Evolutionary conservation across 2,797 vertebrate species (phyloP).

Genomic region (Melopsittacus undulatus): DNA sequence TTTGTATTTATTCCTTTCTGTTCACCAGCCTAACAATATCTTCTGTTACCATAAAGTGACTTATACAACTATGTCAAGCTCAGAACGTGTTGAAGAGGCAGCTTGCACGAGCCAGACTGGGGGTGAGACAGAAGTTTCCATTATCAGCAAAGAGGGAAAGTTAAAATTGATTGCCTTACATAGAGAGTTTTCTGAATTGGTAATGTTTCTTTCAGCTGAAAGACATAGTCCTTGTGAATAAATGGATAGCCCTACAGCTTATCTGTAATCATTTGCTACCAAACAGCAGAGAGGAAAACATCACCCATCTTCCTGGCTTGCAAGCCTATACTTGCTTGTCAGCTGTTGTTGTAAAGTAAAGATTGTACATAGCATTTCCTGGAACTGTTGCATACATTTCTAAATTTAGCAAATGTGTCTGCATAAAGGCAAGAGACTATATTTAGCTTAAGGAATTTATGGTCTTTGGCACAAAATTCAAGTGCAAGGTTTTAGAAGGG

Average conservation of each 20-base stretch:
- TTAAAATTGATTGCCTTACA: slow-evolving; percentile 46
- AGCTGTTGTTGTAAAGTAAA: background rate
- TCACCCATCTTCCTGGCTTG: background rate
- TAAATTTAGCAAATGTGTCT: slow-evolving; percentile 26
- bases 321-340: background rate
- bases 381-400: slow-evolving; percentile 1
- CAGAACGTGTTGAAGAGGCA: slow-evolving; percentile 2
- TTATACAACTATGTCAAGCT: slow-evolving; percentile 27
- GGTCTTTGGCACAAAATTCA: background rate
- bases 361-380: background rate
- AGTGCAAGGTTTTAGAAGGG: background rate
- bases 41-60: slow-evolving; percentile 33
- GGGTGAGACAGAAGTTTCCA: slow-evolving; percentile 43
- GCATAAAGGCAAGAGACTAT: background rate
- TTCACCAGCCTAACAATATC: slow-evolving; percentile 2
- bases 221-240: slow-evolving; percentile 45
- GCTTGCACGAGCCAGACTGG: background rate
- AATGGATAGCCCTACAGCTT: slow-evolving; percentile 44
- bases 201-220: slow-evolving; percentile 21
- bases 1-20: slow-evolving; percentile 26
- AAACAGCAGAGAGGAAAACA: slow-evolving; percentile 12
- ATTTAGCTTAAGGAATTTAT: background rate
- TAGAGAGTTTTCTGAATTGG: slow-evolving; percentile 18
- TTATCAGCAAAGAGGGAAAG: slow-evolving; percentile 45
- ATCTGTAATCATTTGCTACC: slow-evolving; percentile 60